Conservation (phyloP, 1,140 invertebrate genomes). For the Drosophila tristis region DNA sequence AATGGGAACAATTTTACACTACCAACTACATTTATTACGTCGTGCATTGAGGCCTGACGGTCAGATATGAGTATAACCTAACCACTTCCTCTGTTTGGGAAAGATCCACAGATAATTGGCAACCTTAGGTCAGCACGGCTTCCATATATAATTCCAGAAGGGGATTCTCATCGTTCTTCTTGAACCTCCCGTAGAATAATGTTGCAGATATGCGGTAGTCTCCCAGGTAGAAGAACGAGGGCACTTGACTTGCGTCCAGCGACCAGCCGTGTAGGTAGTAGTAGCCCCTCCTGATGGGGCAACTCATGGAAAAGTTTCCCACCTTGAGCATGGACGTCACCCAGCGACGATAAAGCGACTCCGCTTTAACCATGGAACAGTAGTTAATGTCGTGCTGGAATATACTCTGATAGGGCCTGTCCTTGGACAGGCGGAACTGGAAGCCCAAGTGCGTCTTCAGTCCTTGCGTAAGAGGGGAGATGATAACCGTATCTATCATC, state of each 20-base stretch:
- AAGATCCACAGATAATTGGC: too few species aligned
- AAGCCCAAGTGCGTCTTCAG: conserved; percentile 61
- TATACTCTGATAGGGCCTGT: conserved; percentile 60
- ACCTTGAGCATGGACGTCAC: conserved; percentile 47
- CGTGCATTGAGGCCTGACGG: conserved; percentile 8
- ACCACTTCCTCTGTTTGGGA: too few species aligned
- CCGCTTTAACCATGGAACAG: conserved; percentile 54
- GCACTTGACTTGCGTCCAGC: conserved; percentile 50
- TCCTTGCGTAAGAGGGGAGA: conserved; percentile 30
- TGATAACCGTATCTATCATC: conserved; percentile 48
- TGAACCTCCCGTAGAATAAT: conserved; percentile 56
- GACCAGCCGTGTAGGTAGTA: conserved; percentile 65
- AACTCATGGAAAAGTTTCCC: conserved; percentile 66
- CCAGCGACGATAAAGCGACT: conserved; percentile 66
- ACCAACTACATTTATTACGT: conserved; percentile 43
- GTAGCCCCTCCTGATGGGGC: conserved; percentile 59
- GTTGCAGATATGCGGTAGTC: conserved; percentile 61
- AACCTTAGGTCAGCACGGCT: conserved; percentile 29
- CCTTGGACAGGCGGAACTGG: conserved; percentile 56
- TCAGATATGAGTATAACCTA: neutral
- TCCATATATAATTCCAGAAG: conserved; percentile 57
- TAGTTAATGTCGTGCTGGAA: conserved; percentile 69
- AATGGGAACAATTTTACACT: neutral
- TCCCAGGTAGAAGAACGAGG: conserved; percentile 66
- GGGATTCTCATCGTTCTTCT: conserved; percentile 27